Evolutionary conservation across 2,888 invertebrate species (phyloP).

Genomic region (Dryococelus australis): DNA sequence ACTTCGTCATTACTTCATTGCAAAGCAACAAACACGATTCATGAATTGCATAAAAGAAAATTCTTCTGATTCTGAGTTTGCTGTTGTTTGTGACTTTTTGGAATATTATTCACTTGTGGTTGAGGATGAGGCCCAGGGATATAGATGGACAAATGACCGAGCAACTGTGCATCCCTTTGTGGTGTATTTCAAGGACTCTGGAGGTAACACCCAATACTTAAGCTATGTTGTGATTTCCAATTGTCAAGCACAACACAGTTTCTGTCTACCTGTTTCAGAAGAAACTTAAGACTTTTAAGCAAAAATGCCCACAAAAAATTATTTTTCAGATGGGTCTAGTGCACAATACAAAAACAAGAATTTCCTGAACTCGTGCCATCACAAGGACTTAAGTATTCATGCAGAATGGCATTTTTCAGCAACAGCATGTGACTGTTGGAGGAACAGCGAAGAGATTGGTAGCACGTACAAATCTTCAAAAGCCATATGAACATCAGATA

Average conservation of each 20-base stretch:
- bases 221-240: background rate
- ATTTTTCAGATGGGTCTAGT: constrained; percentile 32
- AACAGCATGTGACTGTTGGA: constrained; percentile 33
- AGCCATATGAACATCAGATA: constrained; percentile 38
- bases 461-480: constrained; percentile 39
- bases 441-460: constrained; percentile 40
- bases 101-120: constrained; percentile 10
- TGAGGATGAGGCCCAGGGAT: background rate
- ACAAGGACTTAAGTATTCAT: constrained; percentile 28
- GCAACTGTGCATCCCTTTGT: constrained; percentile 20
- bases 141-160: constrained; percentile 20
- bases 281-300: background rate
- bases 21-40: background rate
- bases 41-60: background rate
- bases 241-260: background rate
- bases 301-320: background rate
- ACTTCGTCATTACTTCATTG: background rate
- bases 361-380: constrained; percentile 32
- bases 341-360: constrained; percentile 38
- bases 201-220: background rate
- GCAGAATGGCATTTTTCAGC: constrained; percentile 40
- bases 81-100: constrained; percentile 18
- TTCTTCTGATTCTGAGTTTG: background rate
- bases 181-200: background rate
- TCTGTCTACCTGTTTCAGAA: constrained; percentile 19